These are phyloP conservation scores for Mungos mungo DNA, from an alignment of 2,113 vertebrate genomes.

Conservation along the genomic window DNA sequence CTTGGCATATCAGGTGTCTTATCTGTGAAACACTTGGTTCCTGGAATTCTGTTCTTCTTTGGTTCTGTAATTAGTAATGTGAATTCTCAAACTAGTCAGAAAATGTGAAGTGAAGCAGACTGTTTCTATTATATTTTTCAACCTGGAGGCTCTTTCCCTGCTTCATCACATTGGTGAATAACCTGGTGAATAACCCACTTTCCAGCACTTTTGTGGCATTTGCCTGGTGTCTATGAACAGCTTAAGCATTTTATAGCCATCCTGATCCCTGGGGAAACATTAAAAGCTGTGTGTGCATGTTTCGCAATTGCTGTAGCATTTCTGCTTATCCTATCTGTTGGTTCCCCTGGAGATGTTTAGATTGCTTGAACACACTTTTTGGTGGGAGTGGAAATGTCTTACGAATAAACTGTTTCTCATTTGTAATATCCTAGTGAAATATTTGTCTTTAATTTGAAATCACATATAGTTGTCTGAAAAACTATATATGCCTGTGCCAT, in stretches of 20 bases:
- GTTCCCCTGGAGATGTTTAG: background rate
- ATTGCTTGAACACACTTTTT: background rate
- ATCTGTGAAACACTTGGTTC: background rate
- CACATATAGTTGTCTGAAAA: background rate
- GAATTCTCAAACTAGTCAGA: background rate
- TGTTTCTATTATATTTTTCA: background rate
- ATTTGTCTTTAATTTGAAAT: conserved; percentile 40
- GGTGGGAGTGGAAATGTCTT: background rate
- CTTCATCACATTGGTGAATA: background rate
- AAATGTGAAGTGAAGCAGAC: background rate
- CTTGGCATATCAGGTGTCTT: background rate
- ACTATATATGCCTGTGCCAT: background rate
- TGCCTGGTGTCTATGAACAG: background rate
- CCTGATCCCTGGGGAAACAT: background rate
- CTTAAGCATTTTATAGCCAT: background rate
- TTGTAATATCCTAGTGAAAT: background rate
- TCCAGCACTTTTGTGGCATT: background rate
- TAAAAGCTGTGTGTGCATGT: background rate
- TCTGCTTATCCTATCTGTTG: background rate
- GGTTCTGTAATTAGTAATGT: background rate
- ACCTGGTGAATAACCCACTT: background rate
- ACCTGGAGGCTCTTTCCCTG: background rate
- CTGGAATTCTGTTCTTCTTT: background rate
- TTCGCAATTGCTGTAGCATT: background rate
- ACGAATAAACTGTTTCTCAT: background rate